A percentile compares a stretch with the other conserved stretches of the same genome.
Conservation (phyloP, 2,113 vertebrate genomes). For the Ciconia maguari region DNA sequence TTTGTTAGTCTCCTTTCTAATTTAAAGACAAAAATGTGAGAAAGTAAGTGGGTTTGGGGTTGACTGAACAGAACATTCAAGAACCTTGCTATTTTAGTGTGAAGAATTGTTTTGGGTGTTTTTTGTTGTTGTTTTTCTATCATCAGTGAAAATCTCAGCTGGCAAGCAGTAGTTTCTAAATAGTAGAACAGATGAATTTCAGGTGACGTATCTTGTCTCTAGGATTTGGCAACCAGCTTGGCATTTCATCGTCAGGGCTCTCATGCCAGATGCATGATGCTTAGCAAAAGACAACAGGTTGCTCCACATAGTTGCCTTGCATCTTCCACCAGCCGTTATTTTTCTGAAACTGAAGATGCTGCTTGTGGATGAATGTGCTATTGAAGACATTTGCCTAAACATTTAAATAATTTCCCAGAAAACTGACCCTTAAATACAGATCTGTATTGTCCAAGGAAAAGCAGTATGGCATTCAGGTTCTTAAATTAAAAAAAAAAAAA, state of each 20-base stretch:
- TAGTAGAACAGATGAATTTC: neutral
- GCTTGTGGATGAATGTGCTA: neutral
- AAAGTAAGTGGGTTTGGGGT: neutral
- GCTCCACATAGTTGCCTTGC: neutral
- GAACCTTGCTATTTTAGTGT: neutral
- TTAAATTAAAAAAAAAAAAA: neutral
- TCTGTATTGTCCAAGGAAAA: neutral
- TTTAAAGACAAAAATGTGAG: neutral
- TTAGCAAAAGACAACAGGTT: neutral
- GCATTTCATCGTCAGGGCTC: neutral
- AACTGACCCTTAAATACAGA: neutral
- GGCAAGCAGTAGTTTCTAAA: neutral
- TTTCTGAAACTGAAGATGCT: neutral
- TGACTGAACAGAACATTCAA: neutral
- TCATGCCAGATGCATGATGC: neutral
- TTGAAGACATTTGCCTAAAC: neutral
- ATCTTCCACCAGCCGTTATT: neutral
- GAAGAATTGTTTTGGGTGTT: neutral
- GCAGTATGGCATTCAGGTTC: neutral
- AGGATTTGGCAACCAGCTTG: neutral
- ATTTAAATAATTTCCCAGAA: neutral
- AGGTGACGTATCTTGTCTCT: neutral
- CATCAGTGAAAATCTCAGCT: neutral
- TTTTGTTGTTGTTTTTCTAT: neutral
- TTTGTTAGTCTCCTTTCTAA: neutral